Percentiles rank a stretch among this genome's conserved stretches.
Conservation (phyloP, 2,888 invertebrate genomes). For the Eulithis prunata region DNA sequence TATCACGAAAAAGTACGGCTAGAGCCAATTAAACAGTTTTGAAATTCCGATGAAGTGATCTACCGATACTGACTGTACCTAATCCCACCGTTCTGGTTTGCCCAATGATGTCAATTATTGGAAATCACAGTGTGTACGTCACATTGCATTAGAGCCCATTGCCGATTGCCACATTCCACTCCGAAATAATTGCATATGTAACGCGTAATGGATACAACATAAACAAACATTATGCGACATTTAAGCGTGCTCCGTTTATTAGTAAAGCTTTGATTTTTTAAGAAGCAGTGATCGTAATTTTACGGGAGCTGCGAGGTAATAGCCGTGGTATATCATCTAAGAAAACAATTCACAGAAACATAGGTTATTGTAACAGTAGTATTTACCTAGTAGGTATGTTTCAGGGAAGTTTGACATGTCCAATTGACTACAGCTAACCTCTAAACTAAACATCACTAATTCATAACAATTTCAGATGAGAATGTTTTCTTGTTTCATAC, state of each 20-base stretch:
- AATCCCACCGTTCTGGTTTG: background rate
- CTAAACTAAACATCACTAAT: no score
- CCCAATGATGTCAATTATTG: background rate
- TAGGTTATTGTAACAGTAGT: no score
- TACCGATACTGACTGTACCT: no score
- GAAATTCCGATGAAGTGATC: no score
- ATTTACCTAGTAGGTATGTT: no score
- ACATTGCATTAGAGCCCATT: slow-evolving; percentile 13
- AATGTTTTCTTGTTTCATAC: no score
- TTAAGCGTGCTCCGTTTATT: slow-evolving; percentile 21
- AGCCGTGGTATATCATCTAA: background rate
- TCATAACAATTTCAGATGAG: no score
- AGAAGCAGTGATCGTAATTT: background rate
- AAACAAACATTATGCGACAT: slow-evolving; percentile 31
- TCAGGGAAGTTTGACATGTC: no score
- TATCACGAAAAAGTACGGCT: no score
- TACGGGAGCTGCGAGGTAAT: background rate
- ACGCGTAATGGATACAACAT: slow-evolving; percentile 29
- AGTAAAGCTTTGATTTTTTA: background rate
- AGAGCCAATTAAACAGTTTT: no score
- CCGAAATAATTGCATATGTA: slow-evolving; percentile 35
- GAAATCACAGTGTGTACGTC: slow-evolving; percentile 10
- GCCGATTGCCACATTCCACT: slow-evolving; percentile 36
- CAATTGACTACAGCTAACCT: no score
- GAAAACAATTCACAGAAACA: no score